These are phyloP conservation scores for Pseudorectes ferrugineus DNA, from an alignment of 2,113 vertebrate genomes.

Conservation along the genomic window DNA sequence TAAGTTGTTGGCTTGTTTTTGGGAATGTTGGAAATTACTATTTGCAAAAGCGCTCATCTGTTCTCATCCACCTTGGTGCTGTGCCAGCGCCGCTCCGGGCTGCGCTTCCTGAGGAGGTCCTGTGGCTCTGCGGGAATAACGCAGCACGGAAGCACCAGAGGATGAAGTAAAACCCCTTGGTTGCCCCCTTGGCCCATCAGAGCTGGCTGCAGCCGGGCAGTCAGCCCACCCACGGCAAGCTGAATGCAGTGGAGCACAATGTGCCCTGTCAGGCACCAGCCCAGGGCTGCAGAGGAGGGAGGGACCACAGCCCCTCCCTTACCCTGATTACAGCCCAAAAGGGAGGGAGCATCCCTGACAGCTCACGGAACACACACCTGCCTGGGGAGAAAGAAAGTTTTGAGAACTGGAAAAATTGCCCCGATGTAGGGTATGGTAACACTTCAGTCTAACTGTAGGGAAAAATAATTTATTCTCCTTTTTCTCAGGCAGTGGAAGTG, in stretches of 20 bases:
- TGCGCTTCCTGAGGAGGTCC: not conserved
- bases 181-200: not conserved
- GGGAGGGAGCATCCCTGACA: not conserved
- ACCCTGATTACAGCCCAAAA: not conserved
- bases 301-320: not conserved
- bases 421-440: not conserved
- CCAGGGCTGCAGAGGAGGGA: not conserved
- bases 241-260: fast-evolving
- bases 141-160: fast-evolving
- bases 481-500: not conserved
- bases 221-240: not conserved
- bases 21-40: not conserved
- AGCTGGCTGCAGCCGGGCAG: not conserved
- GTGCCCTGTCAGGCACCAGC: not conserved
- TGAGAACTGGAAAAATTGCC: not conserved
- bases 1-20: not conserved
- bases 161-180: not conserved
- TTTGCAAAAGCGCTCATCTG: not conserved
- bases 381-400: not conserved
- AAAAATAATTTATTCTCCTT: not conserved
- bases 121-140: not conserved
- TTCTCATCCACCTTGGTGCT: not conserved
- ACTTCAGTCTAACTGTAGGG: not conserved
- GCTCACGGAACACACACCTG: not conserved
- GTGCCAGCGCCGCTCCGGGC: fast-evolving